These are phyloP conservation scores for Xanthorhoe designata DNA, from an alignment of 2,888 invertebrate species.

Conservation along the genomic window DNA sequence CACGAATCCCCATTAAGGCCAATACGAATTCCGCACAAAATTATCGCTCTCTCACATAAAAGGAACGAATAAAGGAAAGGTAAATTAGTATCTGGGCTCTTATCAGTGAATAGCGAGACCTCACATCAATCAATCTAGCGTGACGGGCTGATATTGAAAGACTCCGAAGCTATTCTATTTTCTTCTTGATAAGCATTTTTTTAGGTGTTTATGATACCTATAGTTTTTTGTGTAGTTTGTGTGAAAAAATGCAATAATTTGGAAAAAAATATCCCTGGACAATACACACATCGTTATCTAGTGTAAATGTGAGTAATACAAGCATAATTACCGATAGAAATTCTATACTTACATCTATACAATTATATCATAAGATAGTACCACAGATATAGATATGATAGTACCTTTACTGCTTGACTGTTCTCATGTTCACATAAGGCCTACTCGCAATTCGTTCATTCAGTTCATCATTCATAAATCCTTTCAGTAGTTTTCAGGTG, in stretches of 20 bases:
- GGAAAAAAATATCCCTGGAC: no score
- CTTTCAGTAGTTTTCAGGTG: no score
- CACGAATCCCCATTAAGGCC: not conserved
- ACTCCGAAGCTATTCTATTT: constrained; percentile 31
- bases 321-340: no score
- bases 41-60: constrained; percentile 34
- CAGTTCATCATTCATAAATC: no score
- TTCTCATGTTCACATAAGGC: no score
- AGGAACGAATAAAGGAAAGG: constrained; percentile 49
- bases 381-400: no score
- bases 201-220: not conserved
- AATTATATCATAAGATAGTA: no score
- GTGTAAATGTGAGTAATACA: no score
- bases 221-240: not conserved
- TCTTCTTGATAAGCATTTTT: not conserved
- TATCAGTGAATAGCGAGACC: constrained; percentile 53
- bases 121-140: constrained; percentile 61
- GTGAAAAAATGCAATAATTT: not conserved
- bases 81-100: constrained; percentile 60
- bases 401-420: no score
- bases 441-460: no score
- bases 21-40: not conserved
- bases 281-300: no score
- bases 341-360: no score
- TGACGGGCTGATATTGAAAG: constrained; percentile 62